Base-by-base conservation (phyloP, 2,797 vertebrate species). In the Phataginus tetradactyla region DNA sequence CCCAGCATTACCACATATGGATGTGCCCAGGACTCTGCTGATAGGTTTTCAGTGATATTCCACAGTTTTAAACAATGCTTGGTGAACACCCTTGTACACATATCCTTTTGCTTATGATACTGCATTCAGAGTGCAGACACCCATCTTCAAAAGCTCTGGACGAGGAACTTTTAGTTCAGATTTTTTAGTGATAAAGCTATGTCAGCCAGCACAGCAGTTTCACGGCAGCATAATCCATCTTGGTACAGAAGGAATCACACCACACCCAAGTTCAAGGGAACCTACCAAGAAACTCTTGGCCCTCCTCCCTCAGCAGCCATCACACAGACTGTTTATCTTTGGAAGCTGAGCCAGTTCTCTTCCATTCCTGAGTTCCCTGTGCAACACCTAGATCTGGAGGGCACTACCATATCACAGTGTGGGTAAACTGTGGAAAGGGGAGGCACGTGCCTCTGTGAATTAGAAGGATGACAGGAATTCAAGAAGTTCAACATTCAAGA, bases 101-200 rank as follows among this genome's bases (percentile, higher is more conserved):
- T n/a, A 75, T 23, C 13, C 34, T 75, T 80, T 57, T 74, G 57
- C 27, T 75, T 85, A 34, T 18, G 29, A 81, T 55, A 53, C 34
- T 59, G 27, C 55, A 72, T 93, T 69, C 55, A 78, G 34, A 80
- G 23, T 37, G 12, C 57, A 94, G 90, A 90, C 10, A 37, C 4
- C 32, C 45, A 57, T 72, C 78, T 84, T 71, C 59, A 84, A 55
- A 94, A 84, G 64, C 5, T 90, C 42, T 7, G 5, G 21, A 86
- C 34, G 34, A 87, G 69, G 39, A 85, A 25, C 63, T 71, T 45
- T 69, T 4, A 68, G 55, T 64, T 91, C 49, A 53, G 61, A 71
- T 87, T 90, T 96, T 71, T 89, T 39, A 55, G 55, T 14, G 61
- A 91, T 91, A 81, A 97, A 39, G 79, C 74, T 90, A 45, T 45